phyloP scores from a whole-genome alignment of 2,113 vertebrate genomes.

The Noturus placidus region DNA sequence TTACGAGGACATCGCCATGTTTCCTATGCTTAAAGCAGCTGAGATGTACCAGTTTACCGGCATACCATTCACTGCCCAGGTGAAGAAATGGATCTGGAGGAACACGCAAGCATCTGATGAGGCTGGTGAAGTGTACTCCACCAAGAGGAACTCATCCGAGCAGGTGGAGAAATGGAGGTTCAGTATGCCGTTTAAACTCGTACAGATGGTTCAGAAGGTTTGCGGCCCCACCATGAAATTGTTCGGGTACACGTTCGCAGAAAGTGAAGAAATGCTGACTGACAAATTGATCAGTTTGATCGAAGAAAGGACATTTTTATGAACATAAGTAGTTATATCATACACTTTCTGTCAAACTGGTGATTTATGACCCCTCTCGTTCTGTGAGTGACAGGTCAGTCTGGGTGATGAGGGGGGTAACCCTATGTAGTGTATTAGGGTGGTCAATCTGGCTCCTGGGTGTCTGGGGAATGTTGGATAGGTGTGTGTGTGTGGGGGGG shows the following conservation, averaged over 20 bases:
- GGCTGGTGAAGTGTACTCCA: slow-evolving; percentile 84
- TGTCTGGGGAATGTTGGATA: too few species aligned
- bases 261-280: slow-evolving; percentile 76
- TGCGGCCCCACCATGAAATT: slow-evolving; percentile 85
- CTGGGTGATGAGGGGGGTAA: too few species aligned
- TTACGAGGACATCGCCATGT: slow-evolving; percentile 92
- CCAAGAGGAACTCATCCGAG: slow-evolving; percentile 92
- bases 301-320: slow-evolving; percentile 73
- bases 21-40: slow-evolving; percentile 84
- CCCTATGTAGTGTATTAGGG: too few species aligned
- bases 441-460: too few species aligned
- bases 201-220: slow-evolving; percentile 85
- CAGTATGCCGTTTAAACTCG: slow-evolving; percentile 88
- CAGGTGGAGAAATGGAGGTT: slow-evolving; percentile 97
- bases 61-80: slow-evolving; percentile 82
- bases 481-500: too few species aligned
- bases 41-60: slow-evolving; percentile 91
- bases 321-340: too few species aligned
- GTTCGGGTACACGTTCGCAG: slow-evolving; percentile 87
- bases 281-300: slow-evolving; percentile 89
- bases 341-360: too few species aligned
- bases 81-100: slow-evolving; percentile 87
- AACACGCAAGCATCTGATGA: slow-evolving; percentile 85
- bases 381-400: too few species aligned
- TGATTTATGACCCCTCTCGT: too few species aligned